These are phyloP conservation scores for Plutomurus gul DNA, from an alignment of 1,140 invertebrate species.

Conservation along the genomic window DNA sequence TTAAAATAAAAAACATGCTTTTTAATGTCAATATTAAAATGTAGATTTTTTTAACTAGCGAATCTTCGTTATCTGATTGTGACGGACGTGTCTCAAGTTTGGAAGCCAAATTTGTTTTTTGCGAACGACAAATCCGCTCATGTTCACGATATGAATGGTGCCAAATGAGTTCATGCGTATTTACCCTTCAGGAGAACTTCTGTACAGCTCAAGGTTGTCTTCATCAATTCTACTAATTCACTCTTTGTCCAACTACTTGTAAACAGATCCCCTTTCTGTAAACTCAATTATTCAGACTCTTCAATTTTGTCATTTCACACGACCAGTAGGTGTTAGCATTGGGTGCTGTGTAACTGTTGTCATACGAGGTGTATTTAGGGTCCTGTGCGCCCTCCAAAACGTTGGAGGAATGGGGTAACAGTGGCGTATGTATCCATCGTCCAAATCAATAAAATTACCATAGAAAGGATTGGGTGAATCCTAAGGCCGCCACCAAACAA, in stretches of 20 bases:
- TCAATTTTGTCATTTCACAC: neutral
- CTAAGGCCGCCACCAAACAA: too few relatives aligned
- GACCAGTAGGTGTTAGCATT: too few relatives aligned
- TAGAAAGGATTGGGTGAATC: too few relatives aligned
- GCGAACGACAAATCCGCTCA: constrained; percentile 62
- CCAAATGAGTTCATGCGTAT: constrained; percentile 59
- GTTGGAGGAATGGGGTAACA: too few relatives aligned
- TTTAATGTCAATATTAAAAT: neutral
- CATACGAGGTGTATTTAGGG: too few relatives aligned
- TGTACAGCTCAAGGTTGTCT: constrained; percentile 60
- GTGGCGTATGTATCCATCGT: too few relatives aligned
- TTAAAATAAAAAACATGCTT: neutral
- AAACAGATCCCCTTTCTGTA: neutral
- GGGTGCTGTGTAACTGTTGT: too few relatives aligned
- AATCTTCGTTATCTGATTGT: constrained; percentile 56
- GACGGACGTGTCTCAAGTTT: constrained; percentile 59
- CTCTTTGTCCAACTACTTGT: neutral
- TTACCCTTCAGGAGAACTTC: constrained; percentile 60
- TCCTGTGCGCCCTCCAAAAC: too few relatives aligned
- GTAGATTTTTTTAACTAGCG: too few relatives aligned
- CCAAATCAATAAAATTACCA: too few relatives aligned
- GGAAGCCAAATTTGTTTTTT: constrained; percentile 64
- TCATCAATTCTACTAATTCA: too few relatives aligned
- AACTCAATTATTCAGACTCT: neutral
- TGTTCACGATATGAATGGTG: constrained; percentile 60